These are phyloP conservation scores for Latrodectus hesperus DNA, from an alignment of 2,888 invertebrate genomes.

Conservation along the genomic window DNA sequence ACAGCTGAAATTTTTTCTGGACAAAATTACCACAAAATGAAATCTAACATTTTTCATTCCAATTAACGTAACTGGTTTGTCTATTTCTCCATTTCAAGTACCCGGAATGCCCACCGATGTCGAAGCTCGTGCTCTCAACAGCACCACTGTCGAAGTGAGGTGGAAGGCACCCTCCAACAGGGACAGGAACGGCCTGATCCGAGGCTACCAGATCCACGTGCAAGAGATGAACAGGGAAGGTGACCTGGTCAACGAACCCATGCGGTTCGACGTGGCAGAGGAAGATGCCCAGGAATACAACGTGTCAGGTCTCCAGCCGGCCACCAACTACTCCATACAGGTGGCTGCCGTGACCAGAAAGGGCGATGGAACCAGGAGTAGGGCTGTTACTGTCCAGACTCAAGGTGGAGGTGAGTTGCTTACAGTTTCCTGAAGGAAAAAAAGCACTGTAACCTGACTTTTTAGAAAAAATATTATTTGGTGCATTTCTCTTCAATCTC, in stretches of 20 bases:
- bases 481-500: no score
- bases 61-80: no score
- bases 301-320: conserved; percentile 92
- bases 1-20: no score
- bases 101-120: conserved; percentile 98
- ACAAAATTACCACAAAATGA: no score
- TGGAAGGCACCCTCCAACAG: conserved; percentile 95
- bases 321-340: conserved; percentile 90
- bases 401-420: conserved; percentile 87
- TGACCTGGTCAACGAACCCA: conserved; percentile 88
- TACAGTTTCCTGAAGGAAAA: neutral
- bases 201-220: conserved; percentile 97
- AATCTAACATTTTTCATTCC: no score
- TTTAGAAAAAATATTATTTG: no score
- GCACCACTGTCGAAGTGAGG: conserved; percentile 93
- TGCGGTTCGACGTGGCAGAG: conserved; percentile 88
- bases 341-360: conserved; percentile 96
- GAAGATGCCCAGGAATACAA: conserved; percentile 84
- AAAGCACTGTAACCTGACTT: no score
- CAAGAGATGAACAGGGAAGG: conserved; percentile 91
- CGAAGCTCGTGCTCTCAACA: conserved; percentile 90
- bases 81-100: conserved; percentile 80
- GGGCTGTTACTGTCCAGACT: conserved; percentile 89
- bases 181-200: conserved; percentile 94
- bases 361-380: conserved; percentile 95